These are phyloP conservation scores for Sylvilagus floridanus DNA, from an alignment of 2,797 vertebrate species.

Conservation along the genomic window DNA sequence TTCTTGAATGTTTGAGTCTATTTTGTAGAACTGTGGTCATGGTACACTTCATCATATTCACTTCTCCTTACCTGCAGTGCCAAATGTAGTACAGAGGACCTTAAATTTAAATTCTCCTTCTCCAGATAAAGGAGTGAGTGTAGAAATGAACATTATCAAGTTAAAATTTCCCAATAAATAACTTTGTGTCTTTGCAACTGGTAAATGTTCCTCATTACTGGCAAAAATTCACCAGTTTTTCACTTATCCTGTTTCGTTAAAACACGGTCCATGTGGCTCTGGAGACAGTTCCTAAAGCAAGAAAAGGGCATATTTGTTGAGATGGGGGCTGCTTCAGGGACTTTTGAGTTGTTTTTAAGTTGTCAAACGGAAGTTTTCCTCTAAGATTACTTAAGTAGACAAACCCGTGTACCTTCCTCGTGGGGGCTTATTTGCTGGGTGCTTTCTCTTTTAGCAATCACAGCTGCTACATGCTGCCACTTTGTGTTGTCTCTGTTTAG, in stretches of 20 bases:
- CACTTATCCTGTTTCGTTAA: not conserved
- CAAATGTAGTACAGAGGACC: not conserved
- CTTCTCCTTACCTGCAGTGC: not conserved
- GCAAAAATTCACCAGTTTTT: not conserved
- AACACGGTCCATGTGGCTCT: not conserved
- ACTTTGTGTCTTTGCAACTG: not conserved
- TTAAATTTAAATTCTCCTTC: not conserved
- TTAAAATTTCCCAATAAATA: not conserved
- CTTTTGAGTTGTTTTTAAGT: not conserved
- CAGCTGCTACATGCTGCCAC: not conserved
- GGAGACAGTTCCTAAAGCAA: not conserved
- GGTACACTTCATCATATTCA: not conserved
- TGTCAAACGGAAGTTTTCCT: not conserved
- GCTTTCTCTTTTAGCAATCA: not conserved
- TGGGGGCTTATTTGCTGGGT: not conserved
- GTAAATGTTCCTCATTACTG: not conserved
- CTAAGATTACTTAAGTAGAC: not conserved
- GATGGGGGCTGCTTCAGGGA: not conserved
- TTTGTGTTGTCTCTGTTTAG: constrained; percentile 67
- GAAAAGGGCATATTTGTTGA: not conserved
- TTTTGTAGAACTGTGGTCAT: not conserved
- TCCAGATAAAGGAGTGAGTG: not conserved
- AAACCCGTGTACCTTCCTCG: not conserved
- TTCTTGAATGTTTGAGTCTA: not conserved
- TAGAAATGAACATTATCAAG: not conserved